Percentiles rank a stretch among this genome's conserved stretches.
These are phyloP conservation scores for Periophthalmus modestus DNA, from an alignment of 2,113 vertebrate genomes.

Conservation along the genomic window DNA sequence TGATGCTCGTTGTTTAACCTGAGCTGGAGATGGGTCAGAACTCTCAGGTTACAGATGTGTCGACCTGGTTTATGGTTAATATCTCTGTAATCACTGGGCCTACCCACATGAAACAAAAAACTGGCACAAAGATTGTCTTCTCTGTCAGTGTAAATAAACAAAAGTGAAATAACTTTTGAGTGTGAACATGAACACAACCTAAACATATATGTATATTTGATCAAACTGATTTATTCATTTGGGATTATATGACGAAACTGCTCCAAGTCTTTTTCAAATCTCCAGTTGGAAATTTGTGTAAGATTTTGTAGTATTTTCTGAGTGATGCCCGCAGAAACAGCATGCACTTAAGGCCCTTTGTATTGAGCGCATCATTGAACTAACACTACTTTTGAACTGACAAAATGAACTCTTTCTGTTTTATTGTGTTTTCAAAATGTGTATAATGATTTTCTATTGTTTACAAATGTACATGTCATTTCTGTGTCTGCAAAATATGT, in stretches of 20 bases:
- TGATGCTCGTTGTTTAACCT: too few species aligned
- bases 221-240: not conserved
- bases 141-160: too few species aligned
- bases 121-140: too few species aligned
- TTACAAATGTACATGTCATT: conserved; percentile 36
- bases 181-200: not conserved
- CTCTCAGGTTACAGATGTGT: too few species aligned
- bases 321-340: conserved; percentile 31
- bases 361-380: not conserved
- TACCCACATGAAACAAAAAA: too few species aligned
- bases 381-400: conserved; percentile 11
- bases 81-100: too few species aligned
- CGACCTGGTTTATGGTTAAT: too few species aligned
- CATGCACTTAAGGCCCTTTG: conserved; percentile 34
- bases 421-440: not conserved
- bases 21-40: too few species aligned
- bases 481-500: conserved; percentile 14
- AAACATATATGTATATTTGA: not conserved
- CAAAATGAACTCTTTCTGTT: not conserved
- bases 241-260: conserved; percentile 37
- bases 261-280: not conserved
- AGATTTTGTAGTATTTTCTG: conserved; percentile 33
- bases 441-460: conserved; percentile 41
- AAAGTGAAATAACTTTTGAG: too few species aligned
- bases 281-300: not conserved